Conservation (phyloP, 1,140 invertebrate genomes). For the Apocrypta bakeri region DNA sequence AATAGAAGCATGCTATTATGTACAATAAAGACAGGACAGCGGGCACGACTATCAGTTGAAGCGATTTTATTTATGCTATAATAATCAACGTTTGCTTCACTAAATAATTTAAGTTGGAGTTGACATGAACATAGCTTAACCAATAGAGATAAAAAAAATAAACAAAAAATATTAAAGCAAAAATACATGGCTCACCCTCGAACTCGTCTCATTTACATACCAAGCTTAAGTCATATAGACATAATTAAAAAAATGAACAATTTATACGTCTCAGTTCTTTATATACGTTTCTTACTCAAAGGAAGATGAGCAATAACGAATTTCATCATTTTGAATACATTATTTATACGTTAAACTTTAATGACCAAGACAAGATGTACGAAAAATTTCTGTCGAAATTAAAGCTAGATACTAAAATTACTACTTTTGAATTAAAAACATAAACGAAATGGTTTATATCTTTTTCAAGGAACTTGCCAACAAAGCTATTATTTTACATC, state of each 20-base stretch:
- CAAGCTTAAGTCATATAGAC: conserved; percentile 15
- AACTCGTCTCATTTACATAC: neutral
- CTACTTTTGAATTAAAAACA: neutral
- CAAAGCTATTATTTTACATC: neutral
- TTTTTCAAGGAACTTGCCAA: neutral
- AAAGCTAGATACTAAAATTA: neutral
- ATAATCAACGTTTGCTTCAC: conserved; percentile 55
- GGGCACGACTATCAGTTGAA: conserved; percentile 53
- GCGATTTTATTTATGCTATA: conserved; percentile 56
- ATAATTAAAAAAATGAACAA: conserved; percentile 14
- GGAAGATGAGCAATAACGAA: neutral
- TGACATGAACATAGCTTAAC: conserved; percentile 37
- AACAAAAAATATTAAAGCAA: conserved; percentile 27
- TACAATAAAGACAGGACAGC: conserved; percentile 63
- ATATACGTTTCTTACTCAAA: conserved; percentile 1
- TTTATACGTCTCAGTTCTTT: conserved; percentile 13
- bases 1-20: conserved; percentile 68
- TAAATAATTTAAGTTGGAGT: conserved; percentile 61
- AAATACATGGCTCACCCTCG: conserved; percentile 10
- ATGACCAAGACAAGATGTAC: neutral
- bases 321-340: neutral
- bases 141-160: conserved; percentile 35
- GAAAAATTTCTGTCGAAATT: neutral
- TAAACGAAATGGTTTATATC: neutral
- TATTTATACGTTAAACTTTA: no score